Conservation (phyloP, 2,113 vertebrate genomes). For the Nothoprocta pentlandii region DNA sequence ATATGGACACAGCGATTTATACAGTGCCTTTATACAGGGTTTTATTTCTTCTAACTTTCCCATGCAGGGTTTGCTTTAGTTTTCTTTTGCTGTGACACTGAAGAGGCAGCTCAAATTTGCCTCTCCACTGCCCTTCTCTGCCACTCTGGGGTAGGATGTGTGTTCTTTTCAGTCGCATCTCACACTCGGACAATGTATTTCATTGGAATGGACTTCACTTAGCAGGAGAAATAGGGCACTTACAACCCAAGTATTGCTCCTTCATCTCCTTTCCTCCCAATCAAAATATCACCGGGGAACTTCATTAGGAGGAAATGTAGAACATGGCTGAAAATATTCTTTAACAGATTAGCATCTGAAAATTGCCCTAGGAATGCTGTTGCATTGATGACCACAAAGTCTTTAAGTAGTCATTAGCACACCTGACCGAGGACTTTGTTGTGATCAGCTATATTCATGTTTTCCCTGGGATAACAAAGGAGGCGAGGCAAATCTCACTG, state of each 20-base stretch:
- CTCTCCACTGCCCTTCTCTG: neutral
- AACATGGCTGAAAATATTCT: neutral
- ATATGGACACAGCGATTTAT: neutral
- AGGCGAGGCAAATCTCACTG: neutral
- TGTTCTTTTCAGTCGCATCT: neutral
- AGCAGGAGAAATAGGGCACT: neutral
- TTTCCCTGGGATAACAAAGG: neutral
- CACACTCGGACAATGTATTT: neutral
- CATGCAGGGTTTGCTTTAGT: neutral
- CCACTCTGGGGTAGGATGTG: neutral
- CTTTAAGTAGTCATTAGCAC: neutral
- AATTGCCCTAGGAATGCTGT: neutral
- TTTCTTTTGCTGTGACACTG: neutral
- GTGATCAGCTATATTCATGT: neutral
- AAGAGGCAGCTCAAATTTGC: neutral
- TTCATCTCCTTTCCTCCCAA: neutral
- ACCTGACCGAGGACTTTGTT: neutral
- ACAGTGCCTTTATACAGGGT: neutral
- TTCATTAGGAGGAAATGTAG: conserved; percentile 28
- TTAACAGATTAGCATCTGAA: neutral
- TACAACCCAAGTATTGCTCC: neutral
- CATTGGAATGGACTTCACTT: neutral
- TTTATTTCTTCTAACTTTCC: neutral
- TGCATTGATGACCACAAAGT: conserved; percentile 14
- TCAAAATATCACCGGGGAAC: neutral